These are phyloP conservation scores for Drosophila pseudoobscura DNA, from an alignment of 1,140 invertebrate species.

Conservation along the genomic window DNA sequence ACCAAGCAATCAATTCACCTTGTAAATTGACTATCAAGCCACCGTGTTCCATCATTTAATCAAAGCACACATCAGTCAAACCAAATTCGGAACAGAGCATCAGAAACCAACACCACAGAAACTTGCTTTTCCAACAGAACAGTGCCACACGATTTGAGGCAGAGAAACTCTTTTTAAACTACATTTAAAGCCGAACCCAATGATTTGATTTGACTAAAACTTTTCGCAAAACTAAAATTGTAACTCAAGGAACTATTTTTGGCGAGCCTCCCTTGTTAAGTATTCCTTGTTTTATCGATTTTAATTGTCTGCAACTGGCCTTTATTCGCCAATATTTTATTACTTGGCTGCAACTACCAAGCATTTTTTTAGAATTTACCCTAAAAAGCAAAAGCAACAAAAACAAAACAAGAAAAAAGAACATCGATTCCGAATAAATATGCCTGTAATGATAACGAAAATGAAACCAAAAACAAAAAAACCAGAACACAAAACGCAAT, in stretches of 20 bases:
- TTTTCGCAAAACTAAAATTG: slow-evolving; percentile 31
- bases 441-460: slow-evolving; percentile 46
- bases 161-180: slow-evolving; percentile 41
- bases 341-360: slow-evolving; percentile 36
- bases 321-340: slow-evolving; percentile 7
- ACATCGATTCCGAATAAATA: slow-evolving; percentile 71
- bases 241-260: slow-evolving; percentile 39
- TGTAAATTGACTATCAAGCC: slow-evolving; percentile 36
- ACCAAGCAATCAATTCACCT: slow-evolving; percentile 21
- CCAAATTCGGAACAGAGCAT: slow-evolving; percentile 15
- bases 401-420: slow-evolving; percentile 22
- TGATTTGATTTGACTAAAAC: slow-evolving; percentile 43
- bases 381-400: slow-evolving; percentile 24
- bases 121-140: slow-evolving; percentile 54
- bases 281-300: slow-evolving; percentile 50
- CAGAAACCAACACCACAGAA: slow-evolving; percentile 22
- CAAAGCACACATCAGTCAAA: slow-evolving; percentile 28
- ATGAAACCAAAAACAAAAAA: slow-evolving; percentile 19
- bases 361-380: slow-evolving; percentile 52
- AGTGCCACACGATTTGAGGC: slow-evolving; percentile 12
- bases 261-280: neutral
- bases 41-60: slow-evolving; percentile 6
- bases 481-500: slow-evolving; percentile 56
- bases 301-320: slow-evolving; percentile 24
- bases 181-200: neutral